These are phyloP conservation scores for Pteropus alecto DNA, from an alignment of 2,113 vertebrate genomes.

Conservation along the genomic window DNA sequence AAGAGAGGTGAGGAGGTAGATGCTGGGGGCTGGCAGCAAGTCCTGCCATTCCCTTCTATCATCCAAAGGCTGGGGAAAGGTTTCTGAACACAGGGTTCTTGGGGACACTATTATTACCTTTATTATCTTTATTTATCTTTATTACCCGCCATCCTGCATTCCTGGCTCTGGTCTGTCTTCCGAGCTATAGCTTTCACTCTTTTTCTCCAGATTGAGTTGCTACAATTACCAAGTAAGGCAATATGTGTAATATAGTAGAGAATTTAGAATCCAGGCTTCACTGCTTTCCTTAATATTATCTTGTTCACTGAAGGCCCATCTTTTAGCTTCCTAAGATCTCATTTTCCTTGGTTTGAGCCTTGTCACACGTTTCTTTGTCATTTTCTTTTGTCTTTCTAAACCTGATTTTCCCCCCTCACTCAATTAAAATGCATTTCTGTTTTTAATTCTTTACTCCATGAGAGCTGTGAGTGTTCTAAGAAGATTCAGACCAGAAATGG, in stretches of 20 bases:
- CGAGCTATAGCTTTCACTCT: background rate
- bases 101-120: background rate
- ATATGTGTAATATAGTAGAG: background rate
- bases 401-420: background rate
- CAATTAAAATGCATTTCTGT: background rate
- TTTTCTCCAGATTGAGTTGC: background rate
- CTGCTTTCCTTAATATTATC: background rate
- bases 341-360: background rate
- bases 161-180: background rate
- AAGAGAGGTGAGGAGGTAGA: background rate
- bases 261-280: background rate
- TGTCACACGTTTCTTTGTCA: background rate
- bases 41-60: background rate
- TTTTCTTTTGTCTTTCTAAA: background rate
- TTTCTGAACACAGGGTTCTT: background rate
- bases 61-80: background rate
- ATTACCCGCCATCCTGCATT: background rate
- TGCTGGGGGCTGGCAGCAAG: background rate
- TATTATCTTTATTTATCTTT: constrained; percentile 9
- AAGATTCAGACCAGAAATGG: background rate
- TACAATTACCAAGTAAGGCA: background rate
- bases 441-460: background rate
- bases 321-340: background rate
- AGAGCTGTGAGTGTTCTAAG: background rate
- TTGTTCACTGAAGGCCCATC: background rate